Percentiles rank a stretch among this genome's conserved stretches.
Conservation (phyloP, 1,140 invertebrate genomes). For the Pseudomyrmex gracilis region DNA sequence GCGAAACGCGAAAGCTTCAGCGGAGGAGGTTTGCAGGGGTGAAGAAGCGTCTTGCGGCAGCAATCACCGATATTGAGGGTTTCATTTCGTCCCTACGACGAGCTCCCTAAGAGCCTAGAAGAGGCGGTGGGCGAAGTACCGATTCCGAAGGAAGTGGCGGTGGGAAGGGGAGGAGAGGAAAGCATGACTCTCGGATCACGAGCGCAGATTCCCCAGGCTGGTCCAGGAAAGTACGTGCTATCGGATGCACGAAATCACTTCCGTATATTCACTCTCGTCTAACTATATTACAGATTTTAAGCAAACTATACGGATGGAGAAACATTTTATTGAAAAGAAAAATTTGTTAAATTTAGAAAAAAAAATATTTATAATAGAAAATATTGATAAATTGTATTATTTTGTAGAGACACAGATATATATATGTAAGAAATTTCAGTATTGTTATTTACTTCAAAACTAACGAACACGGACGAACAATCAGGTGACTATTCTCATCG, state of each 20-base stretch:
- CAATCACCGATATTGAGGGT: constrained; percentile 86
- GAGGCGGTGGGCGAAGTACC: constrained; percentile 24
- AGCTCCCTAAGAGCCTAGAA: constrained; percentile 56
- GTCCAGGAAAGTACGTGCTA: constrained; percentile 50
- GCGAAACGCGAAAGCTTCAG: constrained; percentile 42
- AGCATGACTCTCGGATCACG: constrained; percentile 57
- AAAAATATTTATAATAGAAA: too few species aligned
- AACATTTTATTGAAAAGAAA: too few species aligned
- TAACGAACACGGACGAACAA: neutral
- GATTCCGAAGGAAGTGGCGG: constrained; percentile 45
- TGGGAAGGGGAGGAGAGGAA: neutral
- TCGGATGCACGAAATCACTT: constrained; percentile 63
- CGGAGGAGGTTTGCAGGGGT: constrained; percentile 56
- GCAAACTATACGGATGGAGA: too few species aligned
- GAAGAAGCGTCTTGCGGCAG: constrained; percentile 83
- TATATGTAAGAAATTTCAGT: neutral
- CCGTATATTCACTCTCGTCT: constrained; percentile 53
- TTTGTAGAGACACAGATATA: constrained; percentile 43
- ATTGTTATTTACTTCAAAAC: constrained; percentile 30
- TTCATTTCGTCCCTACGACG: constrained; percentile 83
- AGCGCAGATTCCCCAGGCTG: constrained; percentile 21
- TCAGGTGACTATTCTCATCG: neutral
- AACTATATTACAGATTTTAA: constrained; percentile 41
- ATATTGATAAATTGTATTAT: constrained; percentile 40
- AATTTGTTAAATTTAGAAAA: too few species aligned